Evolutionary conservation across 2,797 vertebrate species (phyloP).

Genomic region (Chelonia mydas): DNA sequence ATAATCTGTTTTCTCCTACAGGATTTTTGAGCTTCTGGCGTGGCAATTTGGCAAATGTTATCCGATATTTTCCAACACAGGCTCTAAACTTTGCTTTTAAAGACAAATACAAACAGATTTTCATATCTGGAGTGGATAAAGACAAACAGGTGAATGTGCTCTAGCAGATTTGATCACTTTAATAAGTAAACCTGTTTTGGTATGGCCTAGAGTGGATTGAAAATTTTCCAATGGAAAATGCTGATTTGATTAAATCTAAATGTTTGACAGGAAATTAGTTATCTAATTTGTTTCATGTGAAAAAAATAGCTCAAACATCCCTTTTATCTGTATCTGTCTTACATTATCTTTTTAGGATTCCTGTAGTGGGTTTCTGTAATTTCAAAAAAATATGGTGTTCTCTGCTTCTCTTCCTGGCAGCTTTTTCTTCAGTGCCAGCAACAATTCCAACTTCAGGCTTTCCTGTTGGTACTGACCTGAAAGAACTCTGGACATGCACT

Average conservation of each 20-base stretch:
- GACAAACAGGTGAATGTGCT: slow-evolving; percentile 72
- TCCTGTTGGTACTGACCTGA: slow-evolving; percentile 11
- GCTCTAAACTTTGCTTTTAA: slow-evolving; percentile 79
- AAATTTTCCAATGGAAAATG: neutral
- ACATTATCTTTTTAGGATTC: slow-evolving; percentile 32
- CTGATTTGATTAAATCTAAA: neutral
- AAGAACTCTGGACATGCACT: slow-evolving; percentile 32
- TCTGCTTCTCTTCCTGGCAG: slow-evolving; percentile 20
- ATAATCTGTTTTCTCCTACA: slow-evolving; percentile 21
- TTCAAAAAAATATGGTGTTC: slow-evolving; percentile 16
- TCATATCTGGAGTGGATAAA: slow-evolving; percentile 68
- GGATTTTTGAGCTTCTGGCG: slow-evolving; percentile 72
- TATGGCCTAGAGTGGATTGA: neutral
- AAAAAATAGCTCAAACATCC: slow-evolving; percentile 37
- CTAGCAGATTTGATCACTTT: neutral
- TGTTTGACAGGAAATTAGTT: neutral
- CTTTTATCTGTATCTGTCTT: slow-evolving; percentile 30
- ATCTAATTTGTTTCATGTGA: neutral
- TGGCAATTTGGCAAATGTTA: slow-evolving; percentile 68
- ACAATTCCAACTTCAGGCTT: slow-evolving; percentile 20
- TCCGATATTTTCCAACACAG: slow-evolving; percentile 71
- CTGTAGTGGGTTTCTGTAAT: slow-evolving; percentile 29
- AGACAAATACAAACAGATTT: slow-evolving; percentile 74
- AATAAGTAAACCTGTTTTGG: neutral
- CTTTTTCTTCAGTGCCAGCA: slow-evolving; percentile 35